These are phyloP conservation scores for Saxicola maurus DNA, from an alignment of 2,797 vertebrate species.

Conservation along the genomic window DNA sequence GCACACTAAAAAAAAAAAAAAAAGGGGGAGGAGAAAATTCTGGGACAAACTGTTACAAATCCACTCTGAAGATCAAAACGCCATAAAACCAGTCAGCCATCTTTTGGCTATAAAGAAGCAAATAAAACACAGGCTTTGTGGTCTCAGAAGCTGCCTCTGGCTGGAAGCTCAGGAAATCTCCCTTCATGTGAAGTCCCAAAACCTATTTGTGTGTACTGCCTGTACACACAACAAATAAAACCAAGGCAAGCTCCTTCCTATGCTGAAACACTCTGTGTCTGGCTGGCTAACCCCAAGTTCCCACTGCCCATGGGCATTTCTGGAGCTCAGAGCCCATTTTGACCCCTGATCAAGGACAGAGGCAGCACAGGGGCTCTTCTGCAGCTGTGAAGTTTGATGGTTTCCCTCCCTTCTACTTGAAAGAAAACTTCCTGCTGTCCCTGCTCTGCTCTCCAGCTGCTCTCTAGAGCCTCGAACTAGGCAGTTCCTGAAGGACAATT, in stretches of 20 bases:
- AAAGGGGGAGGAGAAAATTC: not conserved
- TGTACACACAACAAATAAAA: not conserved
- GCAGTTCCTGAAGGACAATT: not conserved
- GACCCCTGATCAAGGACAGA: not conserved
- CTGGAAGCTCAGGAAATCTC: conserved; percentile 23
- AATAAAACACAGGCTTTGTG: conserved; percentile 9
- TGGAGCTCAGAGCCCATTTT: not conserved
- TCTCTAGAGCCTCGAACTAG: not conserved
- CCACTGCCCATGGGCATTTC: not conserved
- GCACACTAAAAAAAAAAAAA: not conserved
- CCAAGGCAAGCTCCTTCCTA: not conserved
- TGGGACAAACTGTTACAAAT: not conserved
- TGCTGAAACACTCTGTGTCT: not conserved
- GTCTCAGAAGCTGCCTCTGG: conserved; percentile 23
- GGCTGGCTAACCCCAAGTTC: not conserved
- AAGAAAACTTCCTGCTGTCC: not conserved
- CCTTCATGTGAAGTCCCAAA: not conserved
- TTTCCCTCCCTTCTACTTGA: not conserved
- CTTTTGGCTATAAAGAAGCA: not conserved
- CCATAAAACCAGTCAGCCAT: not conserved
- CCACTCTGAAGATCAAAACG: not conserved
- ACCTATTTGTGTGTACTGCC: not conserved
- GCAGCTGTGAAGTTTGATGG: not conserved
- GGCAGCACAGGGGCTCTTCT: not conserved
- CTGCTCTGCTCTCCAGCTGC: not conserved